Percentiles rank a stretch among this genome's conserved stretches.
Conservation (phyloP, 30 jellyfish, hydroid and myxozoan species). For the Cassiopea andromeda region DNA sequence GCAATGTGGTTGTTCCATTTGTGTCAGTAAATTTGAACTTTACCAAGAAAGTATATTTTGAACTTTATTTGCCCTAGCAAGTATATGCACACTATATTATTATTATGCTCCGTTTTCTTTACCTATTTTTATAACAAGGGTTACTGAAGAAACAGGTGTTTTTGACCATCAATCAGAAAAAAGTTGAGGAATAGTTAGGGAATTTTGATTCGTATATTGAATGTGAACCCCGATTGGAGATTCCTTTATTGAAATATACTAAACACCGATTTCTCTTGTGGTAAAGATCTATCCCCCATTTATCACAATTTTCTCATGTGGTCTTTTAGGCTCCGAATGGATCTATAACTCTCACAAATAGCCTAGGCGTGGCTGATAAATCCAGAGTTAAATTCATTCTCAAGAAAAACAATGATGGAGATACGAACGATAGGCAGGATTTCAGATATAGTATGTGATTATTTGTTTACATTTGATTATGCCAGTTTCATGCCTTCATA, state of each 20-base stretch:
- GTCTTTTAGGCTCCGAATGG: slow-evolving; percentile 11
- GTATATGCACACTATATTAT: too few species aligned
- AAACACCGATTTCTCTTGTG: background rate
- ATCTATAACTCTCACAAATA: slow-evolving; percentile 66
- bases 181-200: too few species aligned
- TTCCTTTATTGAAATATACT: background rate
- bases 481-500: background rate
- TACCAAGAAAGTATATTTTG: too few species aligned
- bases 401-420: slow-evolving; percentile 43
- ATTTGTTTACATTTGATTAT: background rate
- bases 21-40: too few species aligned
- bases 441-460: slow-evolving; percentile 55
- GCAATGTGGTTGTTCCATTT: too few species aligned
- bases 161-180: too few species aligned
- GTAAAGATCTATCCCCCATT: background rate
- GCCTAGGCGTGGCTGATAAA: slow-evolving; percentile 81
- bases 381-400: slow-evolving; percentile 55
- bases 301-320: background rate
- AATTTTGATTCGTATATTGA: too few species aligned
- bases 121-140: too few species aligned
- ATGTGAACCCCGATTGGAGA: too few species aligned
- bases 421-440: slow-evolving; percentile 19
- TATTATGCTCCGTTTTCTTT: background rate
- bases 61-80: too few species aligned
- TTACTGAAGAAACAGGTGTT: too few species aligned